Conservation (phyloP, 2,113 vertebrate genomes). For the Tringa solitaria region DNA sequence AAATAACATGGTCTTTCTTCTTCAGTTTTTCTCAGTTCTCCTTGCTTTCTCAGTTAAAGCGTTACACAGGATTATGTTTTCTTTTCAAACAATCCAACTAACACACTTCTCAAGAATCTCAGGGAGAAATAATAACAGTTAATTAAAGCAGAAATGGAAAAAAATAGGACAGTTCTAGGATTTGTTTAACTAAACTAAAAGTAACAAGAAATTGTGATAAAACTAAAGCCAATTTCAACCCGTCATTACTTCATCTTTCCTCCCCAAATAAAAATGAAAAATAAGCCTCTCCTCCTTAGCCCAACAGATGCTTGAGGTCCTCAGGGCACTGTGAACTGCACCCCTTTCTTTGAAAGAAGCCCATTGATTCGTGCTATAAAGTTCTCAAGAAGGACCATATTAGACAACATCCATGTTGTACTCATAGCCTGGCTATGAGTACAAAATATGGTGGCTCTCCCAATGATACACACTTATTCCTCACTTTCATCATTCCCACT, state of each 20-base stretch:
- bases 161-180: not conserved
- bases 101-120: not conserved
- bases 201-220: not conserved
- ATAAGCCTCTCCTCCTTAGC: not conserved
- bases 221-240: not conserved
- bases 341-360: not conserved
- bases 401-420: not conserved
- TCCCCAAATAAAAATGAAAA: not conserved
- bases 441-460: not conserved
- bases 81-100: not conserved
- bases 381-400: not conserved
- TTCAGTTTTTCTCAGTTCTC: not conserved
- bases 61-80: not conserved
- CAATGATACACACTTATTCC: not conserved
- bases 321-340: not conserved
- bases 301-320: not conserved
- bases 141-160: not conserved
- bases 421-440: not conserved
- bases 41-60: not conserved
- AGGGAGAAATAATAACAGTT: not conserved
- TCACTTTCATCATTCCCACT: not conserved
- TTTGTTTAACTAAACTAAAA: not conserved
- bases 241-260: not conserved
- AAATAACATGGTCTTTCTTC: not conserved
- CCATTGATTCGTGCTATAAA: not conserved